A percentile compares a stretch with the other conserved stretches of the same genome.
These are phyloP conservation scores for Oxyscelio sp. DNA, from an alignment of 2,888 invertebrate genomes.

Conservation along the genomic window DNA sequence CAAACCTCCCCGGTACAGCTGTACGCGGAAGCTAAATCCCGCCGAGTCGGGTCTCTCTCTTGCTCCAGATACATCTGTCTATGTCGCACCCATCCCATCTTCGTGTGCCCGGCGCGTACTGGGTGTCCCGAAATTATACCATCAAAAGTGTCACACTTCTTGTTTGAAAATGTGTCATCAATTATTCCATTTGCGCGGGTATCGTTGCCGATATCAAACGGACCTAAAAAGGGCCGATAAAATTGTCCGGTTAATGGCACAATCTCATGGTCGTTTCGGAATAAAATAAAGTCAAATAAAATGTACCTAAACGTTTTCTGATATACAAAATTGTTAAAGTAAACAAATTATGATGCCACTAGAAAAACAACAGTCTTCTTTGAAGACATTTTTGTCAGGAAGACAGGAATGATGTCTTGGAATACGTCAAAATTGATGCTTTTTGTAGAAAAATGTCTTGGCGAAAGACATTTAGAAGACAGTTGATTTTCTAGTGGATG, in stretches of 20 bases:
- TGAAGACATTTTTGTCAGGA: too few relatives aligned
- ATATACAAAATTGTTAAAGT: too few relatives aligned
- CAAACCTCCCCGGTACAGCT: slow-evolving; percentile 87
- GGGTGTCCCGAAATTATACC: slow-evolving; percentile 48
- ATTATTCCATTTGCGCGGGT: slow-evolving; percentile 43
- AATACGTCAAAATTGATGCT: too few relatives aligned
- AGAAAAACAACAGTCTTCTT: too few relatives aligned
- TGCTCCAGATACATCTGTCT: slow-evolving; percentile 29
- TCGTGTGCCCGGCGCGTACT: slow-evolving; percentile 27
- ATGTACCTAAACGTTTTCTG: too few relatives aligned
- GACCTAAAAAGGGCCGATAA: slow-evolving; percentile 12
- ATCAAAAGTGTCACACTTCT: slow-evolving; percentile 59
- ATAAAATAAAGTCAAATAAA: too few relatives aligned
- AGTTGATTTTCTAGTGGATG: too few relatives aligned
- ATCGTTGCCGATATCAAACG: slow-evolving; percentile 28
- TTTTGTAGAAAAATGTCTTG: too few relatives aligned
- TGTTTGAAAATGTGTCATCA: slow-evolving; percentile 54
- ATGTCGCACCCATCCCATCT: slow-evolving; percentile 20
- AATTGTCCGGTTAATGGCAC: slow-evolving; percentile 4
- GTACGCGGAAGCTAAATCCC: slow-evolving; percentile 87
- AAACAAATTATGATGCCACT: too few relatives aligned
- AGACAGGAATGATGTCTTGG: too few relatives aligned
- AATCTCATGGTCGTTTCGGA: too few relatives aligned
- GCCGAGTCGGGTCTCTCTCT: slow-evolving; percentile 80
- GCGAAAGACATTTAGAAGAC: too few relatives aligned